These are phyloP conservation scores for Chironomus tentans DNA, from an alignment of 2,888 invertebrate genomes.

Conservation along the genomic window DNA sequence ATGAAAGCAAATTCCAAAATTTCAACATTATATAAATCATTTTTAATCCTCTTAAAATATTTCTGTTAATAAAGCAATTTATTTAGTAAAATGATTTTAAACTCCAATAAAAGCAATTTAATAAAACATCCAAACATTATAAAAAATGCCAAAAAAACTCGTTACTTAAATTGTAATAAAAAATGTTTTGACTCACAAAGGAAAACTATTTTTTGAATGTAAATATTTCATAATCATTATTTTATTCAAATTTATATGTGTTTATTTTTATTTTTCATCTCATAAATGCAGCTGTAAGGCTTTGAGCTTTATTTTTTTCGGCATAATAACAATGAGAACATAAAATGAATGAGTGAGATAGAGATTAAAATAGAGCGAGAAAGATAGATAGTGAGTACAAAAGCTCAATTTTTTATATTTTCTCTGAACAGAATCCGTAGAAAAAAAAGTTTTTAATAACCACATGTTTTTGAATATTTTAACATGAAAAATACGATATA, in stretches of 20 bases:
- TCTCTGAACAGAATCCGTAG: background rate
- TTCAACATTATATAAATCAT: no score
- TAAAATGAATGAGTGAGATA: no score
- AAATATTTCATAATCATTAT: background rate
- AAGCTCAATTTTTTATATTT: background rate
- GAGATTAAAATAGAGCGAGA: background rate
- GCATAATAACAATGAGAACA: background rate
- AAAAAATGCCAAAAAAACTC: background rate
- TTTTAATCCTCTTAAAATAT: no score
- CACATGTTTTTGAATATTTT: background rate
- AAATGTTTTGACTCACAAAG: background rate
- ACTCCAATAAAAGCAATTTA: background rate
- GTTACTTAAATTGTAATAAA: background rate
- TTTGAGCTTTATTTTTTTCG: background rate
- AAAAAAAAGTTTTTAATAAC: background rate
- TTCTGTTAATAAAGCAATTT: no score
- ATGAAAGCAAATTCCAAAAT: no score
- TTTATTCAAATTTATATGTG: no score
- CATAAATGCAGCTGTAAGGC: background rate
- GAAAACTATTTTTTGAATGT: background rate
- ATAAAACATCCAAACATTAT: no score
- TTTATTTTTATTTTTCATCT: background rate
- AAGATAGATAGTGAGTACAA: background rate
- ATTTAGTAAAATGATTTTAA: background rate
- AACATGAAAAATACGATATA: background rate